A percentile compares a stretch with the other conserved stretches of the same genome.
These are phyloP conservation scores for Psephotus haematonotus DNA, from an alignment of 2,113 vertebrate genomes.

Conservation along the genomic window DNA sequence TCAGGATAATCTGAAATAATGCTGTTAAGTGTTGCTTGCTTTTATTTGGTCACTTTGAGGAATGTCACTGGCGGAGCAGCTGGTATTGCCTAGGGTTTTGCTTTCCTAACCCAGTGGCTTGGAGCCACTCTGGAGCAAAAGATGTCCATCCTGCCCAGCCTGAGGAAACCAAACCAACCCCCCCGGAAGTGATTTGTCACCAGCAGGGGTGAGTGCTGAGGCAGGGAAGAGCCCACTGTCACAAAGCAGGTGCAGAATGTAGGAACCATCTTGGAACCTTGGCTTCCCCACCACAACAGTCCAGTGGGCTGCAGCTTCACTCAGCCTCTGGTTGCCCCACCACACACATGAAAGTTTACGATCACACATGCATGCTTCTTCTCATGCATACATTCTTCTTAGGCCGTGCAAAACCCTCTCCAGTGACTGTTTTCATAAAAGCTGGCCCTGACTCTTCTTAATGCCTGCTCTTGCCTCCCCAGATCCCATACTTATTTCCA, in stretches of 20 bases:
- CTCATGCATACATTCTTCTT: accelerated
- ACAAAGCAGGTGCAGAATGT: neutral
- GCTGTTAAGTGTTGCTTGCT: neutral
- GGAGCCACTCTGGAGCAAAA: neutral
- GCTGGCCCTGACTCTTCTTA: neutral
- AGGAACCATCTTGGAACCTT: neutral
- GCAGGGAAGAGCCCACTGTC: neutral
- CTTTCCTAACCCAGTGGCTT: neutral
- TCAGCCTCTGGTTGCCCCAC: too few relatives aligned
- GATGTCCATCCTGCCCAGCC: neutral
- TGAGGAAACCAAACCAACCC: neutral
- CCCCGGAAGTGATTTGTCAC: neutral
- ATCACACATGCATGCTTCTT: accelerated
- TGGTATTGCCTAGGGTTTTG: neutral
- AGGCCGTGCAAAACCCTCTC: neutral
- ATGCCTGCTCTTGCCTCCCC: neutral
- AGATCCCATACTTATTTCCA: neutral
- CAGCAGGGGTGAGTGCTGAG: neutral
- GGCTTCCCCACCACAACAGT: neutral
- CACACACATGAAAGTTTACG: accelerated
- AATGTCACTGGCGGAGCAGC: neutral
- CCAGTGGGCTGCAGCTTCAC: neutral
- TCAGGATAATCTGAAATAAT: neutral
- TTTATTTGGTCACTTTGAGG: neutral
- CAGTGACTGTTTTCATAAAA: accelerated